Conservation (phyloP, 1,140 invertebrate species). For the Euura saliciscinereae region DNA sequence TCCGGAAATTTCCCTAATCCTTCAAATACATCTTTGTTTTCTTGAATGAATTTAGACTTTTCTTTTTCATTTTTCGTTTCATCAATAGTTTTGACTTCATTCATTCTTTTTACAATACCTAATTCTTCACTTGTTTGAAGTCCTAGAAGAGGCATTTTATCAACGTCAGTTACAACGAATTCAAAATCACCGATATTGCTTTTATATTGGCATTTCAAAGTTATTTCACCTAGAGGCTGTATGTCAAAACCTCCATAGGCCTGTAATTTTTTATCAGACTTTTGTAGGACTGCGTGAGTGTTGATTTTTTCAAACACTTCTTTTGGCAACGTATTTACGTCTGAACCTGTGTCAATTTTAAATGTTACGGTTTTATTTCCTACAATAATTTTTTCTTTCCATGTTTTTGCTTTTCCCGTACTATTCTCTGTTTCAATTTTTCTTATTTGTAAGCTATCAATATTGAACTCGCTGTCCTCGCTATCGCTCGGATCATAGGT, state of each 20-base stretch:
- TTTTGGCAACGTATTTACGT: conserved; percentile 26
- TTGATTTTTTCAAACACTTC: conserved; percentile 28
- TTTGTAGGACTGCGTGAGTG: conserved; percentile 19
- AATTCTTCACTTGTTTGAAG: conserved; percentile 17
- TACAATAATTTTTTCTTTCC: conserved; percentile 19
- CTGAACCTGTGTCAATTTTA: conserved; percentile 14
- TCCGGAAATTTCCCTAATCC: conserved; percentile 13
- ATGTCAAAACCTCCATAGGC: conserved; percentile 27
- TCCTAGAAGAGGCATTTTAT: conserved; percentile 23
- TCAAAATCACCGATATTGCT: not conserved
- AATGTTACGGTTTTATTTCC: conserved; percentile 16
- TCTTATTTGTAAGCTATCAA: not conserved
- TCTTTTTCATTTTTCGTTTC: not conserved
- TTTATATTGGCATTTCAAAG: not conserved
- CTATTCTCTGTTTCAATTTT: not conserved
- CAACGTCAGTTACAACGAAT: conserved; percentile 20
- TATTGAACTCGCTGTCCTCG: not conserved
- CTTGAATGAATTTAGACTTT: not conserved
- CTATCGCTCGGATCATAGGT: too few relatives aligned
- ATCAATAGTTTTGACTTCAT: not conserved
- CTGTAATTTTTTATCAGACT: conserved; percentile 27
- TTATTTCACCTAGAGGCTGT: conserved; percentile 20
- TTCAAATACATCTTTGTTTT: conserved; percentile 14
- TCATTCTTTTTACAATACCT: conserved; percentile 14
- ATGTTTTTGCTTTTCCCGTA: not conserved